These are phyloP conservation scores for Stegodyphus dumicola DNA, from an alignment of 1,140 invertebrate genomes.

Conservation along the genomic window DNA sequence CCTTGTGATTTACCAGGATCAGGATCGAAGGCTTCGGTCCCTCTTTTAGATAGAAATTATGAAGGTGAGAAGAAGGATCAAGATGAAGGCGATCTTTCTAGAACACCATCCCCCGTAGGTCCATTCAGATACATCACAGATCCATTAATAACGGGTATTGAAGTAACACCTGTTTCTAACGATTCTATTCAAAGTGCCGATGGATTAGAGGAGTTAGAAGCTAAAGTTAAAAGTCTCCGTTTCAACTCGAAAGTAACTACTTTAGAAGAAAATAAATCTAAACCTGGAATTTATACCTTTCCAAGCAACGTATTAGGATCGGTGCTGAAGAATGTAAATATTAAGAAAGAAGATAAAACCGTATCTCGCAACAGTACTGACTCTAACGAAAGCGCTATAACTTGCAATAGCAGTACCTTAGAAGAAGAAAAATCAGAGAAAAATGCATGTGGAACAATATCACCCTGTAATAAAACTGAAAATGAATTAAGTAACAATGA, in stretches of 20 bases:
- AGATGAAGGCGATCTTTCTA: conserved; percentile 34
- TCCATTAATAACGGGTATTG: conserved; percentile 35
- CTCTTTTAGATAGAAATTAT: neutral
- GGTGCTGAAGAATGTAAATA: conserved; percentile 9
- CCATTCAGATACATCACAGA: conserved; percentile 45
- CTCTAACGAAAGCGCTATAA: neutral
- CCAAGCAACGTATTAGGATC: conserved; percentile 11
- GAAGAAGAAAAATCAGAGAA: neutral
- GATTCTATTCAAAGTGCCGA: neutral
- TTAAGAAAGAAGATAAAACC: neutral
- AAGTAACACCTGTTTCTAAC: neutral
- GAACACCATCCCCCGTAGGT: conserved; percentile 36
- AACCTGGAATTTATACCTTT: neutral
- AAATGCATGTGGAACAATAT: neutral
- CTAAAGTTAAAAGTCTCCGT: conserved; percentile 24
- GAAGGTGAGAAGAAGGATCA: conserved; percentile 2
- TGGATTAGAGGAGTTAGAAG: neutral
- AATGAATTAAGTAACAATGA: neutral
- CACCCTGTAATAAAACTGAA: neutral
- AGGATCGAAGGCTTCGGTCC: neutral
- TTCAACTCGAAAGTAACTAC: conserved; percentile 28
- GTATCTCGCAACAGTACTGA: neutral
- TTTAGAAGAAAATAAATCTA: conserved; percentile 5
- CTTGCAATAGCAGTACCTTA: neutral
- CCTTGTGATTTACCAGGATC: neutral